Evolutionary conservation across 2,888 invertebrate species (phyloP).

Genomic region (Aquatica leii): DNA sequence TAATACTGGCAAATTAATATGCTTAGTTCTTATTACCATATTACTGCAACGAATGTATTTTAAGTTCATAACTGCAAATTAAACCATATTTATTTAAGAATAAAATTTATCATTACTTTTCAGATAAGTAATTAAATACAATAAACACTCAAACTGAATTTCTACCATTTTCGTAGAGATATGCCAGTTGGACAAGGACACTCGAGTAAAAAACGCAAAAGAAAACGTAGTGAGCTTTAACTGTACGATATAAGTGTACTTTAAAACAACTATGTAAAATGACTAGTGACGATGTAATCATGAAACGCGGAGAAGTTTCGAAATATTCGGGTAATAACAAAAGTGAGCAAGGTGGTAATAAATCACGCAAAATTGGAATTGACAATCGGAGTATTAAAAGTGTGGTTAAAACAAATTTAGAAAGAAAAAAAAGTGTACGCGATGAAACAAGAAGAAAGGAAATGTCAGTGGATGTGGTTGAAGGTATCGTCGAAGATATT

Average conservation of each 20-base stretch:
- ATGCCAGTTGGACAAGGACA: neutral
- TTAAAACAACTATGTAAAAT: slow-evolving; percentile 6
- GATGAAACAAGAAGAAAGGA: neutral
- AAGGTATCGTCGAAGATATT: neutral
- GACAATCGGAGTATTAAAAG: neutral
- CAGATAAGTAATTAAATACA: slow-evolving; percentile 1
- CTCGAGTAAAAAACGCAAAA: slow-evolving; percentile 1
- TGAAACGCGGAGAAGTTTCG: slow-evolving; percentile 7
- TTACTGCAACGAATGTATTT: too few species aligned
- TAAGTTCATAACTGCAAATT: too few species aligned
- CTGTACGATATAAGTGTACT: too few species aligned
- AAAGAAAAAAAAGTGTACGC: neutral
- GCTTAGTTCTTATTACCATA: too few species aligned
- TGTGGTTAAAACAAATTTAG: too few species aligned
- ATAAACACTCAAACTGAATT: slow-evolving; percentile 9
- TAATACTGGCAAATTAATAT: too few species aligned
- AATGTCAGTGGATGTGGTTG: neutral
- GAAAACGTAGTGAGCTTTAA: neutral
- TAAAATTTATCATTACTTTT: too few species aligned
- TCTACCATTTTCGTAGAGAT: neutral
- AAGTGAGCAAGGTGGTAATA: neutral
- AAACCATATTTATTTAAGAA: too few species aligned
- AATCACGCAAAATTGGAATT: neutral
- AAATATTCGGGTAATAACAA: slow-evolving; percentile 3
- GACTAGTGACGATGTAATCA: slow-evolving; percentile 17